Evolutionary conservation across 2,888 invertebrate genomes (phyloP), one percentile per base, ranked within the genome.

Genomic region (Antitype chi): DNA sequence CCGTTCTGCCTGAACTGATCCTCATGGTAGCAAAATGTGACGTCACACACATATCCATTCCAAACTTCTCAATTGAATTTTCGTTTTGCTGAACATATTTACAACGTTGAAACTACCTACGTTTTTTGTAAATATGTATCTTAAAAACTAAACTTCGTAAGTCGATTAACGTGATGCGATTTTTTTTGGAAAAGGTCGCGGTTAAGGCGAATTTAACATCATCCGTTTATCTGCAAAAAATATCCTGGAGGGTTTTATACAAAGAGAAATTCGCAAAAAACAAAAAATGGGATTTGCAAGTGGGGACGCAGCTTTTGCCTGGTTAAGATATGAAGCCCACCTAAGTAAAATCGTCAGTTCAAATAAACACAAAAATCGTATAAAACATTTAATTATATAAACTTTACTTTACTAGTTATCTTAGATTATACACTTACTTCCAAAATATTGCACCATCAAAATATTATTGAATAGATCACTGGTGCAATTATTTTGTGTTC

Each of bases 361-460:
- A 20, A 59, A 59, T 28, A 59, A 52, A 52, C 15, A n/a, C 6
- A 28, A 7, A 52, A 23, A 5, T 78, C 52, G 32, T 73, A 70
- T 53, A 73, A 78, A 52, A 84, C 81, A 78, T 73, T 85, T 86
- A 86, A 86, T 81, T 86, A 49, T n/a, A 69, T 43, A 78, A 81
- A 63, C 62, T 74, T 64, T 7, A 53, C 70, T 64, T 73, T 82
- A 28, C 38, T 71, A 80, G 63, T 55, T 76, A 79, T 70, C 47
- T 83, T 86, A 86, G 85, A 83, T 85, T 77, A 85, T 57, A 76
- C 75, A 75, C 76, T 77, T 72, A 38, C 5, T 28, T 4, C 74
- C 78, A 78, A 78, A 76, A 20, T 49, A 81, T 74, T 75, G 57
- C 73, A 86, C n/a, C 47, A 8, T 32, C 23, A 57, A 59, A 70